Evolutionary conservation across 2,797 vertebrate genomes (phyloP).

Genomic region (Gobio occitaniae): DNA sequence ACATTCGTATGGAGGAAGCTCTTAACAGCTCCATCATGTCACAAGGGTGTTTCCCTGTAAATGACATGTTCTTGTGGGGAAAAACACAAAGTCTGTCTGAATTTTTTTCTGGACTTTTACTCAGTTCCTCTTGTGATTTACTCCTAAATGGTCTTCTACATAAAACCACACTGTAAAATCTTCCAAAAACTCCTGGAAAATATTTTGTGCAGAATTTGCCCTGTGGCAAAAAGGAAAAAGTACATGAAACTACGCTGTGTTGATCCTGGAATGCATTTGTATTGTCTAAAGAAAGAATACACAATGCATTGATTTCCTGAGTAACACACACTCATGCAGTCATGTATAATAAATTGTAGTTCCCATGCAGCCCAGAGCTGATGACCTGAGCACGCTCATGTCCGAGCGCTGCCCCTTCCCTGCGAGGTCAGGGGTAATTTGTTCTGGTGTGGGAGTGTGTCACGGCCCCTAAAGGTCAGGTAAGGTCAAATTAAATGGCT

Average conservation of each 20-base stretch:
- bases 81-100: constrained; percentile 15
- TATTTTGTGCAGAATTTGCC: constrained; percentile 49
- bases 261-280: constrained; percentile 22
- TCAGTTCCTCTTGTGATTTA: constrained; percentile 49
- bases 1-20: constrained; percentile 6
- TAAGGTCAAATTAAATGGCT: constrained; percentile 73
- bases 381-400: constrained; percentile 49
- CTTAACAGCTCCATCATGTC: neutral
- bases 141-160: constrained; percentile 1
- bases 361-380: constrained; percentile 31
- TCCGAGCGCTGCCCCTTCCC: constrained; percentile 57
- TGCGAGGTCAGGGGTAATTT: constrained; percentile 74
- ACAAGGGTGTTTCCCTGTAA: constrained; percentile 51
- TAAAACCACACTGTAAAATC: constrained; percentile 9
- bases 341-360: constrained; percentile 29
- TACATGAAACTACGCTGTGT: neutral
- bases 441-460: constrained; percentile 74
- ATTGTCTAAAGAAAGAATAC: constrained; percentile 35
- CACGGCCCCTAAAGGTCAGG: constrained; percentile 68
- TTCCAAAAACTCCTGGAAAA: neutral
- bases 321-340: constrained; percentile 45
- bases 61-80: constrained; percentile 1
- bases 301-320: constrained; percentile 52
- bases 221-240: neutral
- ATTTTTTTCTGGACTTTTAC: constrained; percentile 43